A percentile compares a stretch with the other conserved stretches of the same genome.
phyloP scores from a whole-genome alignment of 2,113 vertebrate genomes.

The Cardinalis cardinalis region DNA sequence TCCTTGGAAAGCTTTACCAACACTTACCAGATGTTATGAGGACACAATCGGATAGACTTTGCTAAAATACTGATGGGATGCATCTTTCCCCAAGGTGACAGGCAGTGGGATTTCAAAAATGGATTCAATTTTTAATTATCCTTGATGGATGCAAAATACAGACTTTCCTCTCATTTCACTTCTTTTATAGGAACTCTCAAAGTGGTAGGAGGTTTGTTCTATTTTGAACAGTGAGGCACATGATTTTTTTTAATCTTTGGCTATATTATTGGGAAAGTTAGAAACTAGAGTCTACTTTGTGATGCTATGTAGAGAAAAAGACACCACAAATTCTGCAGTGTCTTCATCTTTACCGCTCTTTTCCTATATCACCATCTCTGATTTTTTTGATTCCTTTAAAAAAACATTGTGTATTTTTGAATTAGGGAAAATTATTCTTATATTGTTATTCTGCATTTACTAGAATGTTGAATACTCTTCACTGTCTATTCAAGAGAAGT shows the following conservation, averaged over 20 bases:
- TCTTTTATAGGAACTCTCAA: background rate
- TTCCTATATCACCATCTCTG: background rate
- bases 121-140: background rate
- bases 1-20: background rate
- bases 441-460: background rate
- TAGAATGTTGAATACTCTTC: background rate
- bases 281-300: background rate
- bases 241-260: background rate
- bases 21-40: background rate
- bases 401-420: background rate
- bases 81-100: background rate
- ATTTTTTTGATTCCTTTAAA: background rate
- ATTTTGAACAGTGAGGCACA: background rate
- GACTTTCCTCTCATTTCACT: background rate
- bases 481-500: background rate
- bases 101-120: background rate
- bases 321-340: background rate
- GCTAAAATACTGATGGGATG: background rate
- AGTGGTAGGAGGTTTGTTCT: background rate
- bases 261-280: background rate
- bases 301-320: background rate
- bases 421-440: background rate
- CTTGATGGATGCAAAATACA: background rate
- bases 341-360: background rate
- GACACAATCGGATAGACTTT: background rate